Evolutionary conservation across 2,888 invertebrate species (phyloP), one percentile per base, ranked within the genome.

Genomic region (Cosmopolites sordidus): DNA sequence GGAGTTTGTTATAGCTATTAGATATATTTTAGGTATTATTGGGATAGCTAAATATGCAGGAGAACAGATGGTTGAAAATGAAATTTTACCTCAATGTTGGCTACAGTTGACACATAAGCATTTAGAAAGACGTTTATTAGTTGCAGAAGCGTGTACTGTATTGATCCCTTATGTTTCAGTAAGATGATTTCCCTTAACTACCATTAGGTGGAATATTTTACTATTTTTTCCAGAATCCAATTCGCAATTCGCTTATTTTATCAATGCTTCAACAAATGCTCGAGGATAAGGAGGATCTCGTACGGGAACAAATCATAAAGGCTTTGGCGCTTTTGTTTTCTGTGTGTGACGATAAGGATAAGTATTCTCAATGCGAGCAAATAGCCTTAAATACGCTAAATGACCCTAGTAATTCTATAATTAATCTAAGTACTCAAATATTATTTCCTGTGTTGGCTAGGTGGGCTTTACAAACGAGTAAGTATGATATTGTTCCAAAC

Each of bases 191-290:
- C 8, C 22, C 8, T 22, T 5, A 5, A 22, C 8, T 22, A 22
- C 22, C 22, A 5, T 8, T 22, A 22, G 3, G 22, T 22, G 8
- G 4, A 38, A 42, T 8, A 27, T 37, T 22, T 43, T 15, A 12
- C 12, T 33, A 29, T 16, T 1, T 52, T 51, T 70, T 73, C 22
- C 66, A 81, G 75, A 77, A 77, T 64, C 77, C 79, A 37, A 79
- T 85, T 37, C 74, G 84, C 30, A 83, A 83, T 64, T 87, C 86
- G 0, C 70, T 86, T 27, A 78, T 86, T 67, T 72, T 86, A 41
- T 84, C 86, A 9, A 86, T 87, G 80, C 71, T 87, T 30, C 83
- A 84, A 64, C 86, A 87, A 73, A 81, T 87, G 81, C 68, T 84
- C 49, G 84, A 86, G 60, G 87, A 87, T 64, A 79, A 80, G 60